Conservation (phyloP, 2,797 vertebrate species). For the Dromococcyx pavoninus region DNA sequence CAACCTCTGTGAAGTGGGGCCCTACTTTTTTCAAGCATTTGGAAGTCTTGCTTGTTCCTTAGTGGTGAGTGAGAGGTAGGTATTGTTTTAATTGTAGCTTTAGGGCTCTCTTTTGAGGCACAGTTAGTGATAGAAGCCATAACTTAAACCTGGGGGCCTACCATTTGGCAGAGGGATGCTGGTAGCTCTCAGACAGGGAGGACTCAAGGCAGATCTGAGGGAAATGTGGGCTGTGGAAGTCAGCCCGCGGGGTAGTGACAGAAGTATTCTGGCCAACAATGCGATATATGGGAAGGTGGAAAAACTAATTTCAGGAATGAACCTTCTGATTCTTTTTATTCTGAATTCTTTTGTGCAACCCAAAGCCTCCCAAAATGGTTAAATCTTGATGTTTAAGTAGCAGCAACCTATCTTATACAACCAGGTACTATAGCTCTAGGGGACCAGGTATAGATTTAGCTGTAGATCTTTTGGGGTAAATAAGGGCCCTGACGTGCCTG, state of each 20-base stretch:
- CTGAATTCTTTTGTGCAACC: neutral
- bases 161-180: conserved; percentile 7
- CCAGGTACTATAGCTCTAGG: neutral
- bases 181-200: neutral
- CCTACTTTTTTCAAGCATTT: neutral
- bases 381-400: neutral
- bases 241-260: neutral
- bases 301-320: neutral
- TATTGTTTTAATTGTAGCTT: neutral
- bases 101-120: neutral
- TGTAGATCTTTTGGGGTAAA: neutral
- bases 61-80: neutral
- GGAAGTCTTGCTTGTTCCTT: neutral
- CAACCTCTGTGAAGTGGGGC: neutral
- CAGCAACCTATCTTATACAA: neutral
- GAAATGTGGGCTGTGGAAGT: neutral
- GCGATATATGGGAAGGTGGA: neutral
- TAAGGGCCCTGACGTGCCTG: neutral
- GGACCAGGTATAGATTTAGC: neutral
- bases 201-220: neutral
- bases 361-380: neutral
- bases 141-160: neutral
- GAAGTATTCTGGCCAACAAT: neutral
- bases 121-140: neutral
- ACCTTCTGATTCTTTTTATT: neutral